Conservation (phyloP, 2,113 vertebrate genomes). For the rat (Rattus norvegicus) region DNA sequence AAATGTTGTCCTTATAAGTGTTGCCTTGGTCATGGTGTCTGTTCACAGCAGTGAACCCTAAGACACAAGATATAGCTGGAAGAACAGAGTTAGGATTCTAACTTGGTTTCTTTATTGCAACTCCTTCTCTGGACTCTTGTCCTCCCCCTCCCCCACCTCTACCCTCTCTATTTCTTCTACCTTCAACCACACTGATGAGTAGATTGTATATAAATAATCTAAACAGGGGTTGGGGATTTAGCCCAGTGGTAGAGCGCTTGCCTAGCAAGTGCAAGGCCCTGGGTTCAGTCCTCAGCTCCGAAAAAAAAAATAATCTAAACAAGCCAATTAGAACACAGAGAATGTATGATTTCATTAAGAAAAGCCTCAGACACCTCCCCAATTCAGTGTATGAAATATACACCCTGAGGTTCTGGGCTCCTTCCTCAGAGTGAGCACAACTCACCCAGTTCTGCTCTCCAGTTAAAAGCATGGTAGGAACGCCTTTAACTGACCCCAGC, state of each 20-base stretch:
- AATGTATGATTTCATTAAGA: neutral
- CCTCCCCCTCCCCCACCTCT: too few species aligned
- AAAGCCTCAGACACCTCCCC: neutral
- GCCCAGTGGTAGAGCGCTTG: too few species aligned
- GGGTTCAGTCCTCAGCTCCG: too few species aligned
- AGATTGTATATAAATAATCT: constrained; percentile 11
- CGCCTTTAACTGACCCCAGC: neutral
- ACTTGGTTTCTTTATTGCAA: neutral
- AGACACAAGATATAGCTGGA: neutral
- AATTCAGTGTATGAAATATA: neutral
- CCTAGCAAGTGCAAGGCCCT: too few species aligned
- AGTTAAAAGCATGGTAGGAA: neutral
- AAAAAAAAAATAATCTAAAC: neutral
- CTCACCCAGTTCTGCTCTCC: neutral
- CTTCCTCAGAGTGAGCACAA: neutral
- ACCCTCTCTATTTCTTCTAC: neutral
- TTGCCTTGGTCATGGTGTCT: too few species aligned
- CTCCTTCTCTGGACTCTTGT: neutral
- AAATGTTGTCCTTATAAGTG: too few species aligned
- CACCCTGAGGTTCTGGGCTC: neutral
- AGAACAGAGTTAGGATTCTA: neutral
- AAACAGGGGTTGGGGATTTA: too few species aligned
- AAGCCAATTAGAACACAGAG: constrained; percentile 22
- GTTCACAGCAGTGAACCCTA: too few species aligned
- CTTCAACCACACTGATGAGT: neutral